Evolutionary conservation across 2,888 invertebrate genomes (phyloP).

Genomic region (Chromoteleia sp.): DNA sequence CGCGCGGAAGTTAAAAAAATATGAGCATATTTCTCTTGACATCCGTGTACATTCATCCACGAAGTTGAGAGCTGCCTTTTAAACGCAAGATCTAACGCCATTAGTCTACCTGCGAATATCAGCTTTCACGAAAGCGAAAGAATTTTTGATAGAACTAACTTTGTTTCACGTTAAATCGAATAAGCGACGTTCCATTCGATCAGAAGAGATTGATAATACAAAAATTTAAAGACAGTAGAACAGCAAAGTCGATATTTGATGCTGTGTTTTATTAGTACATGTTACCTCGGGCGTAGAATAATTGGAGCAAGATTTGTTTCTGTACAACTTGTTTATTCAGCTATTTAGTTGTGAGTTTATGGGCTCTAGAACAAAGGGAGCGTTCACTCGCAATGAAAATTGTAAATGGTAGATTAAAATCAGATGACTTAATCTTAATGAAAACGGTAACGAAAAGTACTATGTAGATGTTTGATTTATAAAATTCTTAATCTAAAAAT

Average conservation of each 20-base stretch:
- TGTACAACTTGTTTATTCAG: too few species aligned
- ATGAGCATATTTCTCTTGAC: too few species aligned
- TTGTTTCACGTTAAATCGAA: conserved; percentile 26
- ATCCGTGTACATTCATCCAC: conserved; percentile 38
- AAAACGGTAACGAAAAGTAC: too few species aligned
- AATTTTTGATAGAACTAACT: conserved; percentile 36
- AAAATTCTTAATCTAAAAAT: too few species aligned
- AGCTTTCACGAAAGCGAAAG: conserved; percentile 19
- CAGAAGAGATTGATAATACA: conserved; percentile 16
- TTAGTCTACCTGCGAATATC: conserved; percentile 19
- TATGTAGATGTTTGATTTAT: too few species aligned
- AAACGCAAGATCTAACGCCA: conserved; percentile 34
- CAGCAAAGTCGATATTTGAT: conserved; percentile 6
- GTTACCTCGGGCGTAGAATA: too few species aligned
- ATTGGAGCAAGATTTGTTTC: too few species aligned
- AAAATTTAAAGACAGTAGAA: conserved; percentile 4
- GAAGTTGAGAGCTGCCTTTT: conserved; percentile 31
- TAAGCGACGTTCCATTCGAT: conserved; percentile 34
- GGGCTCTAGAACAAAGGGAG: too few species aligned
- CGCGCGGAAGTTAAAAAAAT: conserved; percentile 34
- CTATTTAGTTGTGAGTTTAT: too few species aligned
- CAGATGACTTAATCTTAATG: too few species aligned
- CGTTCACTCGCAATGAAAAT: too few species aligned
- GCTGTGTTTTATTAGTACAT: conserved; percentile 1
- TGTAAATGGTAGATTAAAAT: too few species aligned